Percentiles rank a stretch among this genome's conserved stretches.
Conservation (phyloP, 2,888 invertebrate species). For the Watsonalla binaria region DNA sequence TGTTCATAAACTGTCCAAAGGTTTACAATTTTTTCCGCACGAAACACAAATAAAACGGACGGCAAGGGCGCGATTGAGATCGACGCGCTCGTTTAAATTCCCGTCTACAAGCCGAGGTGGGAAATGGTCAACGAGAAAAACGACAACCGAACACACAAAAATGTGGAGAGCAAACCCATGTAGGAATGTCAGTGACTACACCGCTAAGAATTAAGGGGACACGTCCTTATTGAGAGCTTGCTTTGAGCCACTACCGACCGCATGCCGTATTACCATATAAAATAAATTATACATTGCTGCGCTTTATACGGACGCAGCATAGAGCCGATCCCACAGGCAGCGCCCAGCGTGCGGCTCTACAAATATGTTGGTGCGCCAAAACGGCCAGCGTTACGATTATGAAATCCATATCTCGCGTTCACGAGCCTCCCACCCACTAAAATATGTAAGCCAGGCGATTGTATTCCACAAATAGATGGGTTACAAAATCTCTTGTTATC, state of each 20-base stretch:
- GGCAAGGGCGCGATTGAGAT: slow-evolving; percentile 47
- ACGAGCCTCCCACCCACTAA: slow-evolving; percentile 32
- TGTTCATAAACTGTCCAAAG: slow-evolving; percentile 40
- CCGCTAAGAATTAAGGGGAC: slow-evolving; percentile 52
- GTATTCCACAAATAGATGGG: slow-evolving; percentile 50
- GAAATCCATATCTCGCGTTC: slow-evolving; percentile 32
- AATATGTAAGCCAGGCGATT: slow-evolving; percentile 44
- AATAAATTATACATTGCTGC: slow-evolving; percentile 42
- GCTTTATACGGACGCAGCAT: slow-evolving; percentile 21
- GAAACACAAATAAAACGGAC: slow-evolving; percentile 36
- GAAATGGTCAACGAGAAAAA: slow-evolving; percentile 62
- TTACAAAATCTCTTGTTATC: slow-evolving; percentile 61
- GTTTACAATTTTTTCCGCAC: slow-evolving; percentile 44
- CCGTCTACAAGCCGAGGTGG: slow-evolving; percentile 53
- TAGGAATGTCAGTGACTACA: slow-evolving; percentile 62
- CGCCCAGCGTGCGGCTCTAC: slow-evolving; percentile 15
- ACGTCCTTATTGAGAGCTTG: slow-evolving; percentile 60
- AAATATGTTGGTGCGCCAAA: slow-evolving; percentile 29
- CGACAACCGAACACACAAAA: slow-evolving; percentile 52
- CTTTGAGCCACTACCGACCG: slow-evolving; percentile 50
- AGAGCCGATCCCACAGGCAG: slow-evolving; percentile 3
- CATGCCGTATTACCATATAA: slow-evolving; percentile 54
- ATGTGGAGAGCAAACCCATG: slow-evolving; percentile 68
- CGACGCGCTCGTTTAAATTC: slow-evolving; percentile 66
- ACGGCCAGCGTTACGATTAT: slow-evolving; percentile 37